Evolutionary conservation across 1,140 invertebrate genomes (phyloP).

Genomic region (Tetragnatha versicolor): DNA sequence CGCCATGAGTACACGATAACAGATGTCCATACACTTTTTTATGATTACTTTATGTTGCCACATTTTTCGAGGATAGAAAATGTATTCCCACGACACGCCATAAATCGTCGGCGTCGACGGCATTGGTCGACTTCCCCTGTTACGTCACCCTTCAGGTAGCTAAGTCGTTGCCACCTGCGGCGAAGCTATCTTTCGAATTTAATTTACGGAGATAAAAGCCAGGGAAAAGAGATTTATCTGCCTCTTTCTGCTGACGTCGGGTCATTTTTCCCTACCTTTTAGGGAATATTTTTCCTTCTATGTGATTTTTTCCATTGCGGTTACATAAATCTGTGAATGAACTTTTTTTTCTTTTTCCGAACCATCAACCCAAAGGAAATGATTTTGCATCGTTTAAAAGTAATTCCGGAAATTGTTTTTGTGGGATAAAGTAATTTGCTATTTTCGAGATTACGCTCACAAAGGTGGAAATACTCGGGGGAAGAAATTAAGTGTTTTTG

Average conservation of each 20-base stretch:
- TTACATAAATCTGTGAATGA: not conserved
- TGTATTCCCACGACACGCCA: slow-evolving; percentile 17
- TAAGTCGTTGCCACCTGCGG: slow-evolving; percentile 29
- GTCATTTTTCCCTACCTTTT: slow-evolving; percentile 2
- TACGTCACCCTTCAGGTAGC: slow-evolving; percentile 19
- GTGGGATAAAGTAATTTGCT: too few species aligned
- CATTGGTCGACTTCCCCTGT: not conserved
- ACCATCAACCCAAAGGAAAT: too few species aligned
- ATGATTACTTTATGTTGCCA: slow-evolving; percentile 34
- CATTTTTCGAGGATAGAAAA: slow-evolving; percentile 17
- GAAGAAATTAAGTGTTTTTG: too few species aligned
- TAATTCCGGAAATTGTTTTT: too few species aligned
- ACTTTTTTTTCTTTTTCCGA: not conserved
- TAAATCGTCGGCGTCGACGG: slow-evolving; percentile 13
- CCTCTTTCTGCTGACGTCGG: slow-evolving; percentile 20
- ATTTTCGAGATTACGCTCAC: too few species aligned
- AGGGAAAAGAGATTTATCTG: slow-evolving; percentile 21
- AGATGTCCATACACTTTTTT: slow-evolving; percentile 25
- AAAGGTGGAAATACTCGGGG: too few species aligned
- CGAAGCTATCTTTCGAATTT: slow-evolving; percentile 33
- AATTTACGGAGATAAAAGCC: slow-evolving; percentile 36
- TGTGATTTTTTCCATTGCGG: not conserved
- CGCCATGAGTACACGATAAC: slow-evolving; percentile 25
- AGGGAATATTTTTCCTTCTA: slow-evolving; percentile 1
- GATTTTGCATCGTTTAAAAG: too few species aligned